Evolutionary conservation across 1,140 invertebrate species (phyloP).

Genomic region (Cheumatopsyche charites): DNA sequence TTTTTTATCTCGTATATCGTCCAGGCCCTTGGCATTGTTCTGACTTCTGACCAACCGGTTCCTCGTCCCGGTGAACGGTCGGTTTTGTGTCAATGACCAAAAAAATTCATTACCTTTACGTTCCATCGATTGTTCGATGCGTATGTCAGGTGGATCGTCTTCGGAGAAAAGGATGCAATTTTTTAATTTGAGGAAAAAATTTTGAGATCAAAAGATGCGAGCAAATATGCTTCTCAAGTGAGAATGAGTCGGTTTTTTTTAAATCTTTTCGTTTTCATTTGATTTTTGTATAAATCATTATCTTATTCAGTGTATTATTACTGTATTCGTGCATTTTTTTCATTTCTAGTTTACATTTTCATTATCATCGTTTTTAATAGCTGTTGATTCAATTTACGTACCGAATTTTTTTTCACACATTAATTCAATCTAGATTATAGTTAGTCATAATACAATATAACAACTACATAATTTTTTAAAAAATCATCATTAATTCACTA

Average conservation of each 20-base stretch:
- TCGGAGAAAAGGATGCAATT: neutral
- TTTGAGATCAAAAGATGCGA: neutral
- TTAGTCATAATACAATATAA: too few species aligned
- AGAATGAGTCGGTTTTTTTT: neutral
- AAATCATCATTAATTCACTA: neutral
- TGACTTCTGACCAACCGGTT: slow-evolving; percentile 9
- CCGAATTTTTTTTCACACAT: too few species aligned
- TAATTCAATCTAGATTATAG: too few species aligned
- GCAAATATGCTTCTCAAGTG: neutral
- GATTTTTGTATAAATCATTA: too few species aligned
- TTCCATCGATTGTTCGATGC: neutral
- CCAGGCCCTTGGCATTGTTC: neutral
- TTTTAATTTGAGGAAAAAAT: neutral
- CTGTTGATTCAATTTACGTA: too few species aligned
- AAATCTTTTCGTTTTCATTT: neutral
- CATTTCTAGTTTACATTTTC: too few species aligned
- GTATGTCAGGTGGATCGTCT: neutral
- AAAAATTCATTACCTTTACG: neutral
- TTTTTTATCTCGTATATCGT: too few species aligned
- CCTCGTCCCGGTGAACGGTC: neutral
- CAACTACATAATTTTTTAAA: too few species aligned
- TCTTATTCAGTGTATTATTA: too few species aligned
- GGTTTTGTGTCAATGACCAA: slow-evolving; percentile 24
- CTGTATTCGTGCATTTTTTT: too few species aligned
- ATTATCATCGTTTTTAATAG: too few species aligned